Evolutionary conservation across 2,797 vertebrate species (phyloP).

Genomic region (Dromococcyx pavoninus): DNA sequence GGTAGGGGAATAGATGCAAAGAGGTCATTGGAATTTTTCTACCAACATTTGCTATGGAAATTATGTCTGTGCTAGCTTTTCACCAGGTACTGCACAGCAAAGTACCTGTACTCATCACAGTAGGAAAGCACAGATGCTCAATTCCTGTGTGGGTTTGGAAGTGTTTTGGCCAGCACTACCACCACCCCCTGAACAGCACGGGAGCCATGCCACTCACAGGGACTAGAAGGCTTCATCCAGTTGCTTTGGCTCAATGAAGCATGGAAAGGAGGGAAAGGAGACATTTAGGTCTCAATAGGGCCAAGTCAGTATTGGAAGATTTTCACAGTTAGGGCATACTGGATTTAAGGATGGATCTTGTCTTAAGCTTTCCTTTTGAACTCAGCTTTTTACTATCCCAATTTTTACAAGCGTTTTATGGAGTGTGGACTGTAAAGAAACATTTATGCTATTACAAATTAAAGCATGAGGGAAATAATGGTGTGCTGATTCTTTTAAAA

Average conservation of each 20-base stretch:
- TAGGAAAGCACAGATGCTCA: not conserved
- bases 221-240: not conserved
- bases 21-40: not conserved
- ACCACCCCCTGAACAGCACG: rapidly evolving
- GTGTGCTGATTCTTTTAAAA: not conserved
- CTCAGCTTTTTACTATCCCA: not conserved
- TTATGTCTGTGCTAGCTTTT: not conserved
- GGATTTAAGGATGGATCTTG: not conserved
- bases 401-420: not conserved
- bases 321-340: not conserved
- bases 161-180: not conserved
- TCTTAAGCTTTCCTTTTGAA: not conserved
- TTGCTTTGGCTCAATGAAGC: not conserved
- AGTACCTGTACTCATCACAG: rapidly evolving
- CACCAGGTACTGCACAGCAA: not conserved
- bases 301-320: not conserved
- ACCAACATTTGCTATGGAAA: not conserved
- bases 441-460: not conserved
- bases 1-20: not conserved
- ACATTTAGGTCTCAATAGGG: not conserved
- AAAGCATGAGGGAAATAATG: not conserved
- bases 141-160: rapidly evolving
- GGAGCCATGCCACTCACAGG: not conserved
- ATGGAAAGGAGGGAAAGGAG: not conserved
- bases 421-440: not conserved